Evolutionary conservation across 1,140 invertebrate species (phyloP), one percentile per base, ranked within the genome.

Genomic region (Drosophila persimilis): DNA sequence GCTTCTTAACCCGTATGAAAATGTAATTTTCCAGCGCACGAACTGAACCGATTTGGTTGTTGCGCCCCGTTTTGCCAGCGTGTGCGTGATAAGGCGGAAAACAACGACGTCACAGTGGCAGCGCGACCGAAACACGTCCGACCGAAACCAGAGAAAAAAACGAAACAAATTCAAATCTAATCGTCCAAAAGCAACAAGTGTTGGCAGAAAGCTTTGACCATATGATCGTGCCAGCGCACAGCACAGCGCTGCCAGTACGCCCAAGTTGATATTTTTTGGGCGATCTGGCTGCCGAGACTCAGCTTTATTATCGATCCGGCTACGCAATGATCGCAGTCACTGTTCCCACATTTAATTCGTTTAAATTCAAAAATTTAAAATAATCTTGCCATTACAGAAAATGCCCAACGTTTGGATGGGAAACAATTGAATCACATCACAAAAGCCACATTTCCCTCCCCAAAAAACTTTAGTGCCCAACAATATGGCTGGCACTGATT

Each of bases 341-440:
- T 22, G 13, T 9, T 31, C 8, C 31, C 31, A 31, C 3, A 31
- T 15, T 59, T 3, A 35, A 61, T 45, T 41, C n/a, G 3, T 39
- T 59, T 15, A 7, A 24, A 6, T 11, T 2, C 0, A 63, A 3
- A 63, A 3, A 53, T 8, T 47, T 58, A 35, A 80, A 39, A 26
- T 20, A 54, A 29, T 56, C 39, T 39, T 69, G 1, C 39, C 15
- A 45, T 83, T 78, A 20, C 79, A 83, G 79, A 81, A 83, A 81
- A 81, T 81, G 79, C 29, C 11, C 26, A 48, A 64, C 55, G 72
- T 58, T 65, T 70, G 39, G n/a, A 11, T 7, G 46, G 26, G n/a
- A 55, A 52, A 55, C 60, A 44, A 63, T 39, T 70, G 60, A 69
- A 74, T 55, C 62, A 39, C 69, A 60, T 60, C 53, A 17, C 59